phyloP scores from a whole-genome alignment of 2,888 invertebrate species.

The Schizotus pectinicornis region DNA sequence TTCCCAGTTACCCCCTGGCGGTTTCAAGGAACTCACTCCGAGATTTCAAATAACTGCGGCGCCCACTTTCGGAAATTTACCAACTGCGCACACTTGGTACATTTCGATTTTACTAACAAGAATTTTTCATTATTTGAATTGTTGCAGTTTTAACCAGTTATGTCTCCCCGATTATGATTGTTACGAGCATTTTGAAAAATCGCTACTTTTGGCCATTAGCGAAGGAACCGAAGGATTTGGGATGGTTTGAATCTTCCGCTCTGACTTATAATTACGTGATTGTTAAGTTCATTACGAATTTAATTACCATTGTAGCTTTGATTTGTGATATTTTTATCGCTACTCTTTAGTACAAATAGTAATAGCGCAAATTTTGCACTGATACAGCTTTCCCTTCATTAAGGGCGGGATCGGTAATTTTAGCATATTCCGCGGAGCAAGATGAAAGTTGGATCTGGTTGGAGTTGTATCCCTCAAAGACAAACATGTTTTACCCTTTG shows the following conservation, averaged over 20 bases:
- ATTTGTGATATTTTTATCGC: too few species aligned
- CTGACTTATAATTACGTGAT: background rate
- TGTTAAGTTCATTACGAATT: background rate
- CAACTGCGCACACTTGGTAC: slow-evolving; percentile 93
- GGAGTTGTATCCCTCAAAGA: too few species aligned
- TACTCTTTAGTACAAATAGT: too few species aligned
- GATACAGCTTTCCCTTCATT: too few species aligned
- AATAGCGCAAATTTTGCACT: too few species aligned
- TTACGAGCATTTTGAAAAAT: slow-evolving; percentile 92
- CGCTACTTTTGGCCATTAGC: slow-evolving; percentile 88
- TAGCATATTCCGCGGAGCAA: too few species aligned
- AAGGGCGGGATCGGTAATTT: too few species aligned
- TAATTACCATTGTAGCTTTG: background rate
- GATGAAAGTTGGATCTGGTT: too few species aligned
- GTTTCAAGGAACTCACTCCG: slow-evolving; percentile 87
- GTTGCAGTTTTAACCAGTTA: slow-evolving; percentile 87
- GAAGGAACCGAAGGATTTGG: slow-evolving; percentile 96
- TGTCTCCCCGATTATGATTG: slow-evolving; percentile 94
- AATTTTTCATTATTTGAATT: background rate
- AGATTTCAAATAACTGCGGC: slow-evolving; percentile 92
- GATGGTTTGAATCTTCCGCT: slow-evolving; percentile 60
- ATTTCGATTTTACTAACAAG: slow-evolving; percentile 36
- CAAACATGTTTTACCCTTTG: too few species aligned
- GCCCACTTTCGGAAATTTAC: slow-evolving; percentile 87
- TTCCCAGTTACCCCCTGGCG: slow-evolving; percentile 89